Conservation (phyloP, 2,113 vertebrate genomes). For the Hylia prasina region DNA sequence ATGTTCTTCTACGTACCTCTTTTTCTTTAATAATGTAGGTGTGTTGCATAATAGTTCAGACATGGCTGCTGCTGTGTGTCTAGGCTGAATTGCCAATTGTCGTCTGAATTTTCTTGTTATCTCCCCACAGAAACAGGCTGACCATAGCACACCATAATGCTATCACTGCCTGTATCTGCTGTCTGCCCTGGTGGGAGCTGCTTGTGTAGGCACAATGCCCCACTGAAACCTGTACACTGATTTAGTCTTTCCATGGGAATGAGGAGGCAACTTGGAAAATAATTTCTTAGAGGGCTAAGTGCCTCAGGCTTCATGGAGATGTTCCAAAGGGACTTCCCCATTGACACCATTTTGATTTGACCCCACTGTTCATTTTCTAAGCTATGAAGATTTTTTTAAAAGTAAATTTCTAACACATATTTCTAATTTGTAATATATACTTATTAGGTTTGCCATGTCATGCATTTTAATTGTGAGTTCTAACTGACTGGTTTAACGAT, state of each 20-base stretch:
- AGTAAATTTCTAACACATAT: background rate
- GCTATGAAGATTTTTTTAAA: background rate
- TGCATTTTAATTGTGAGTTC: conserved; percentile 64
- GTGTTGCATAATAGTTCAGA: background rate
- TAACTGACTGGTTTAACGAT: conserved; percentile 69
- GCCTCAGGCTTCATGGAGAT: background rate
- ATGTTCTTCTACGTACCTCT: background rate
- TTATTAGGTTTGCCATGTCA: background rate
- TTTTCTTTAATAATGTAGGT: background rate
- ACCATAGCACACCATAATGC: background rate
- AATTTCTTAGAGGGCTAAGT: background rate
- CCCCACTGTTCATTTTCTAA: background rate
- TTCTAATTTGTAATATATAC: conserved; percentile 15
- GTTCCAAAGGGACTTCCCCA: background rate
- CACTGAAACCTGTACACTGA: background rate
- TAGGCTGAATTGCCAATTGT: background rate
- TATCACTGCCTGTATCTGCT: background rate
- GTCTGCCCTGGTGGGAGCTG: background rate
- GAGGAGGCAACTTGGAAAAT: background rate
- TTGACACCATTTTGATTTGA: background rate
- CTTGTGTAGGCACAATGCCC: background rate
- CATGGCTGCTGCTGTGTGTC: background rate
- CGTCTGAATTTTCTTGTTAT: background rate
- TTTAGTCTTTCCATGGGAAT: background rate
- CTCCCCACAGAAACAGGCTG: background rate